These are phyloP conservation scores for Alligator mississippiensis DNA, from an alignment of 2,113 vertebrate species.

Conservation along the genomic window DNA sequence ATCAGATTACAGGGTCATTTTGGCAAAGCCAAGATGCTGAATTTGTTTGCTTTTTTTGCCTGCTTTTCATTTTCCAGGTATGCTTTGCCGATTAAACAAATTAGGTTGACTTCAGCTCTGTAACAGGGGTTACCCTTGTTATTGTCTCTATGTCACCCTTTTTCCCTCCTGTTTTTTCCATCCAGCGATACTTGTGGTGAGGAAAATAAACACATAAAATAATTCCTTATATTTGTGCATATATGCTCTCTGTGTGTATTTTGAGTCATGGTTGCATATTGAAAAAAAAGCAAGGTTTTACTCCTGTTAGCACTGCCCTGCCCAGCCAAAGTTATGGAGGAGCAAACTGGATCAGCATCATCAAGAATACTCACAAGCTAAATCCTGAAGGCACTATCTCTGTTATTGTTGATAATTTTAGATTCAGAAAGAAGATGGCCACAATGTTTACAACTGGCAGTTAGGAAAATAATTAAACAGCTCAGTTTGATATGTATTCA, in stretches of 20 bases:
- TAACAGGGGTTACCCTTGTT: not conserved
- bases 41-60: not conserved
- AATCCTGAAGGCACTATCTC: not conserved
- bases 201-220: not conserved
- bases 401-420: not conserved
- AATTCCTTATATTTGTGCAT: not conserved
- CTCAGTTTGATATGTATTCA: not conserved
- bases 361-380: not conserved
- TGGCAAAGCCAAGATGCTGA: not conserved
- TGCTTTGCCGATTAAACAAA: not conserved
- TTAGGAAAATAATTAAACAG: not conserved
- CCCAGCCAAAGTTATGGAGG: not conserved
- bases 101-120: not conserved
- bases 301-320: not conserved
- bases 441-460: not conserved
- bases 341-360: not conserved
- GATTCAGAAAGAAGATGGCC: not conserved
- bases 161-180: rapidly evolving
- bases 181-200: not conserved
- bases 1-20: rapidly evolving
- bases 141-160: too few species aligned
- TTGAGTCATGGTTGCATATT: not conserved
- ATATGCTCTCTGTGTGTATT: not conserved
- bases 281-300: not conserved
- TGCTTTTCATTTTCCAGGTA: rapidly evolving